Evolutionary conservation across 2,113 vertebrate genomes (phyloP), one percentile per base, ranked within the genome.

Genomic region (Pangasianodon gigas): DNA sequence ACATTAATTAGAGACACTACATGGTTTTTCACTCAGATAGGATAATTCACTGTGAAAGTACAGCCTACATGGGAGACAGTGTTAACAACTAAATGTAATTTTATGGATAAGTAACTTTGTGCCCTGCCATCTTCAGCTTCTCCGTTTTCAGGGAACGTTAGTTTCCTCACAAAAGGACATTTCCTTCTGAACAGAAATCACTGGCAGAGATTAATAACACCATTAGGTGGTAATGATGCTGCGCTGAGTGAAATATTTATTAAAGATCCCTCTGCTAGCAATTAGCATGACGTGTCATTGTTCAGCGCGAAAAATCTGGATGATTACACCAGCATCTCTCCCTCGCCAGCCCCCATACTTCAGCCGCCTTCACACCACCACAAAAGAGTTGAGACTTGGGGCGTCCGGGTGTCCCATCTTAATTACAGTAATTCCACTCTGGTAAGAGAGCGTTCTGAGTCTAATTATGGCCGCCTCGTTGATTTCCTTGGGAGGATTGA

Each of bases 201-300:
- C 95, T 93, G 93, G 95, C 91, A 91, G 93, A 96, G 96, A 96
- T 96, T 95, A 96, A 96, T 95, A 96, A 96, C 93, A 93, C 95
- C 94, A 96, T 96, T 96, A 96, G 95, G 93, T 94, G 91, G 94
- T 96, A 96, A 96, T 96, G 96, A 96, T 96, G 96, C 95, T 94
- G 94, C 93, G 89, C 92, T 92, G 94, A 95, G 95, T 96, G 94
- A 96, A 96, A 96, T 96, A 96, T 96, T 96, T 96, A 96, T 96
- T 96, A 96, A 96, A 96, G 94, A 96, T 96, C 96, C 96, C 96
- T 96, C 95, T 96, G 96, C 95, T 96, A 95, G 96, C 95, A 96
- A 96, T 96, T 96, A 96, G 95, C 93, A 94, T 95, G 95, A 93
- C 94, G 94, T 95, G 95, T 96, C 95, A 96, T 96, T 93, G 94